A percentile compares a stretch with the other conserved stretches of the same genome.
phyloP scores from a whole-genome alignment of 92 coral and sea anemone species.

The Phenganax subtilis region DNA sequence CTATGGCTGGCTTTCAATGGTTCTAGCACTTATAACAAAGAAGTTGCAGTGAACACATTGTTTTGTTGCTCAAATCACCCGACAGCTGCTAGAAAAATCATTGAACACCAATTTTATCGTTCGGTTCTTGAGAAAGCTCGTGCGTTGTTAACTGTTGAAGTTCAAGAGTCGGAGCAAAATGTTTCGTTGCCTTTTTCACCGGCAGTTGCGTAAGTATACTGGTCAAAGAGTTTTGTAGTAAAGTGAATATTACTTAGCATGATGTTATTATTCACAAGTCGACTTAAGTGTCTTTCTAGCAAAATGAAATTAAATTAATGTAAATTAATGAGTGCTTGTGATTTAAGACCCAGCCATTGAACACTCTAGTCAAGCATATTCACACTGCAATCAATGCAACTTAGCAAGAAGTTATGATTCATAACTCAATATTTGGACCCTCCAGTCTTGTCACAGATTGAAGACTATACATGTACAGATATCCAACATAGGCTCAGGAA shows the following conservation, averaged over 20 bases:
- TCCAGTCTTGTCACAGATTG: no score
- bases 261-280: no score
- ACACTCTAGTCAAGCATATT: no score
- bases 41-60: conserved; percentile 47
- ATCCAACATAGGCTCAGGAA: no score
- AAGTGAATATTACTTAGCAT: no score
- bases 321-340: neutral
- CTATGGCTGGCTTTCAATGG: neutral
- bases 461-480: no score
- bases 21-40: conserved; percentile 26
- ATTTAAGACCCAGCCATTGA: no score
- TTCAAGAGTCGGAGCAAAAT: neutral
- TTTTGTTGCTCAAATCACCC: conserved; percentile 44
- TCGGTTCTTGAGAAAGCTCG: conserved; percentile 17
- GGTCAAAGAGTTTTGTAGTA: neutral
- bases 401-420: no score
- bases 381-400: no score
- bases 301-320: neutral
- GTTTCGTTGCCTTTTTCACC: neutral
- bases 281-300: neutral
- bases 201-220: conserved; percentile 23
- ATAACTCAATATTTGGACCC: no score
- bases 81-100: conserved; percentile 28
- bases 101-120: conserved; percentile 19
- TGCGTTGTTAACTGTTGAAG: conserved; percentile 3